These are phyloP conservation scores for Trichogramma dendrolimi DNA, from an alignment of 2,888 invertebrate species.

Conservation along the genomic window DNA sequence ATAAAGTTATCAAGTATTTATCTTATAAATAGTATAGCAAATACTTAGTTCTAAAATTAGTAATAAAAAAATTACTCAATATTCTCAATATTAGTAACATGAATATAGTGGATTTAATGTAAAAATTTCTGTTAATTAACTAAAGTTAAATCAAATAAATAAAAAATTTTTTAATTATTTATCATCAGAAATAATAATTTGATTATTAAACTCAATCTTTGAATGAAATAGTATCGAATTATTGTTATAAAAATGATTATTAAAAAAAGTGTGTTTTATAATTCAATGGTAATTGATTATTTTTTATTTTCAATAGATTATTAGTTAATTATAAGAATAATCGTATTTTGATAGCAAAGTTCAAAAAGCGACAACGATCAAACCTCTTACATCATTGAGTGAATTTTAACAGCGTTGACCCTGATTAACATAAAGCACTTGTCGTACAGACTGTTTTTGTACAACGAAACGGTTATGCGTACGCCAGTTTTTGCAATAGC, in stretches of 20 bases:
- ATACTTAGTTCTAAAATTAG: no score
- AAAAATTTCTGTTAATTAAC: not conserved
- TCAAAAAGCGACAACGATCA: not conserved
- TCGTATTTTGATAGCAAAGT: not conserved
- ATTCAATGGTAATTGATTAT: not conserved
- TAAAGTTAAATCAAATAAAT: not conserved
- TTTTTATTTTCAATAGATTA: not conserved
- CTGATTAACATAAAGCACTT: conserved; percentile 1
- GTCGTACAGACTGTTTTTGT: not conserved
- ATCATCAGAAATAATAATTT: no score
- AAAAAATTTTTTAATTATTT: no score
- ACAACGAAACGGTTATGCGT: not conserved
- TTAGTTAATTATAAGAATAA: not conserved
- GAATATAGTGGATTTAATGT: no score
- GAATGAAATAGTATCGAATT: not conserved
- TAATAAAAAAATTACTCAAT: no score
- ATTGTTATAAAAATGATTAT: not conserved
- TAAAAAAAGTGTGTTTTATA: not conserved
- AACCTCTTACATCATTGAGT: conserved; percentile 6
- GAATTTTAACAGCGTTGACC: conserved; percentile 14
- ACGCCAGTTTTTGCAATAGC: no score
- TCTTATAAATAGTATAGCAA: no score
- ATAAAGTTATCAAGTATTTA: no score
- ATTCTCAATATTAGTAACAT: no score
- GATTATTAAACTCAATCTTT: no score